phyloP scores from a whole-genome alignment of 2,113 vertebrate species.

The Corythornis cristatus region DNA sequence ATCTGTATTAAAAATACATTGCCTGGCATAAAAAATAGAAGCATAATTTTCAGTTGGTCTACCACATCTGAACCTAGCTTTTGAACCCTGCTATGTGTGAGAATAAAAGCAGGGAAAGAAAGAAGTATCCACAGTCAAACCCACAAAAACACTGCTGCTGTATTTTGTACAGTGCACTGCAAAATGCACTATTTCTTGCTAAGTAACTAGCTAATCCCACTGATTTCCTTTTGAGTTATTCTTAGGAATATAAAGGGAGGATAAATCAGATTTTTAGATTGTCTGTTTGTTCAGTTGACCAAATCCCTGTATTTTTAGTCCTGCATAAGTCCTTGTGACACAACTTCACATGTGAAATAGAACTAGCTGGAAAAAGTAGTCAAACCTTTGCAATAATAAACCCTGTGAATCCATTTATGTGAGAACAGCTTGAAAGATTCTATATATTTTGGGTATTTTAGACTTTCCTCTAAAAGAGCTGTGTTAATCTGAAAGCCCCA shows the following conservation, averaged over 20 bases:
- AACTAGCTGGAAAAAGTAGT: background rate
- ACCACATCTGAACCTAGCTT: background rate
- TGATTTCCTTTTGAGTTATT: background rate
- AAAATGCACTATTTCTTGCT: background rate
- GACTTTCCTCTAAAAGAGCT: background rate
- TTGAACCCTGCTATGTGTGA: background rate
- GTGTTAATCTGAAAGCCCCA: background rate
- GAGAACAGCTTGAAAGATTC: background rate
- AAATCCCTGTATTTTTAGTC: background rate
- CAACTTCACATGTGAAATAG: background rate
- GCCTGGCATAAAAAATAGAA: background rate
- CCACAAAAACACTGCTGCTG: background rate
- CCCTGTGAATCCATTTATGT: background rate
- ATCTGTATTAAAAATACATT: background rate
- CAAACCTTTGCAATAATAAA: background rate
- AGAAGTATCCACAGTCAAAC: background rate
- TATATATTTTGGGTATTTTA: background rate
- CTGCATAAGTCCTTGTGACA: background rate
- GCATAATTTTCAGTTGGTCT: background rate
- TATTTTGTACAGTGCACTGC: background rate
- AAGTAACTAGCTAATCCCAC: background rate
- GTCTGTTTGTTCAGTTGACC: background rate
- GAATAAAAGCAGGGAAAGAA: background rate
- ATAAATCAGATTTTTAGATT: background rate
- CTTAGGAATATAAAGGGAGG: background rate